Conservation (phyloP, 2,888 invertebrate species). For the Macrophya alboannulata region DNA sequence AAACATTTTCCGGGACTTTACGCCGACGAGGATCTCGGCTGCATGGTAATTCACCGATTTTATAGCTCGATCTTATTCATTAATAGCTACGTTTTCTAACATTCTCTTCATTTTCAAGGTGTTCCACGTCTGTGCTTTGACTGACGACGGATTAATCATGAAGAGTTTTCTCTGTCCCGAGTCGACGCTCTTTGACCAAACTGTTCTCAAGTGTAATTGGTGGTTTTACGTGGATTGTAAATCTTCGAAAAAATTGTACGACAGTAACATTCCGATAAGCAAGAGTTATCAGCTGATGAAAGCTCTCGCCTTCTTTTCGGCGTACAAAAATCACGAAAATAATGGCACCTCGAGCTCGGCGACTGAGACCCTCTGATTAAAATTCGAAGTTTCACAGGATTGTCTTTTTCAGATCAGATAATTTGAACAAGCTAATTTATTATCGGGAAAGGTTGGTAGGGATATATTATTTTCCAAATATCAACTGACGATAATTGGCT, state of each 20-base stretch:
- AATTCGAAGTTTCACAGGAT: background rate
- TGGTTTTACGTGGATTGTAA: constrained; percentile 97
- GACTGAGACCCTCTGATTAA: constrained; percentile 19
- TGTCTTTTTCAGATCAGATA: background rate
- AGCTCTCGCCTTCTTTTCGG: constrained; percentile 93
- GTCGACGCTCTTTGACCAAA: constrained; percentile 95
- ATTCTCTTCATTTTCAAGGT: constrained; percentile 81
- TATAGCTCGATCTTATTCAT: background rate
- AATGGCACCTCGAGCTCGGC: constrained; percentile 64
- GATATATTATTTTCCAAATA: background rate
- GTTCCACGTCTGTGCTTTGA: constrained; percentile 94
- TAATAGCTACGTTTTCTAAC: no score
- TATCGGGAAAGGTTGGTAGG: background rate
- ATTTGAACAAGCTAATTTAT: background rate
- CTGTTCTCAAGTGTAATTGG: constrained; percentile 96
- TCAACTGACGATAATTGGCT: background rate
- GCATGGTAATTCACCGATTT: constrained; percentile 87
- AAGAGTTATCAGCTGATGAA: constrained; percentile 96
- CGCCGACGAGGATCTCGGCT: constrained; percentile 93
- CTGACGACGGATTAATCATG: constrained; percentile 94
- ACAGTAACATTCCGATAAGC: constrained; percentile 94
- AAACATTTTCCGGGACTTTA: constrained; percentile 95
- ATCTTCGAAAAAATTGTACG: constrained; percentile 89
- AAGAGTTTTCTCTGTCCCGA: constrained; percentile 96
- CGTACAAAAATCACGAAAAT: constrained; percentile 87